These are phyloP conservation scores for Drosophila burlai DNA, from an alignment of 1,140 invertebrate species.

Conservation along the genomic window DNA sequence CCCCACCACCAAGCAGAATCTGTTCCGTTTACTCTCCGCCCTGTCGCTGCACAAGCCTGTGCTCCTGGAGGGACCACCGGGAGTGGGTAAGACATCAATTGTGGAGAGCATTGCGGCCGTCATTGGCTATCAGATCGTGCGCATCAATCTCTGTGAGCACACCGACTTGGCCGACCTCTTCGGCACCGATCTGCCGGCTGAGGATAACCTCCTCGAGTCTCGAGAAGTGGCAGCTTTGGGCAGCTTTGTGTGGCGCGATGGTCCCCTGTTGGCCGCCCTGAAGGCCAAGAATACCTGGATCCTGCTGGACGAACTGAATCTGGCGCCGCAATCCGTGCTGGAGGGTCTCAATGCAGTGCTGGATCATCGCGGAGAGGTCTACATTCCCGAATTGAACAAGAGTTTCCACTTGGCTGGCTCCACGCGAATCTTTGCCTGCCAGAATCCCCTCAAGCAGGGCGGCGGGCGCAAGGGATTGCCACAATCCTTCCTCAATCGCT, in stretches of 20 bases:
- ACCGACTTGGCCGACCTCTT: constrained; percentile 99
- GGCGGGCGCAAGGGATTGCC: constrained; percentile 98
- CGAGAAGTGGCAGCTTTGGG: constrained; percentile 86
- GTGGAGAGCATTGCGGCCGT: constrained; percentile 95
- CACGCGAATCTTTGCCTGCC: constrained; percentile 98
- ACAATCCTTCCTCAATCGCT: constrained; percentile 98
- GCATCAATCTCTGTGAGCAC: constrained; percentile 99
- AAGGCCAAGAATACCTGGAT: constrained; percentile 97
- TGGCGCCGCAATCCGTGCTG: constrained; percentile 98
- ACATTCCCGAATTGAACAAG: constrained; percentile 96
- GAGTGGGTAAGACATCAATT: constrained; percentile 98
- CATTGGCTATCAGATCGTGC: constrained; percentile 92
- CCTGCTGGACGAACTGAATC: constrained; percentile 98
- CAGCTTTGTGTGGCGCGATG: constrained; percentile 98
- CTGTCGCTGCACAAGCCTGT: constrained; percentile 96
- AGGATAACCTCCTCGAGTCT: constrained; percentile 87
- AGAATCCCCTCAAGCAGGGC: constrained; percentile 99
- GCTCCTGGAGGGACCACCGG: constrained; percentile 97
- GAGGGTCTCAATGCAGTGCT: constrained; percentile 99
- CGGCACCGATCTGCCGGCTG: constrained; percentile 98
- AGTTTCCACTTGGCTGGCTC: constrained; percentile 92
- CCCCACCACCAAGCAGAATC: constrained; percentile 93
- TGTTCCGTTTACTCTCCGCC: constrained; percentile 93
- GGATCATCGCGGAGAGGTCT: constrained; percentile 98
- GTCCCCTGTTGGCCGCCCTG: constrained; percentile 96